Base-by-base conservation (phyloP, 37 sponge, comb jelly and placozoan species). In the Aplysina aerophoba region DNA sequence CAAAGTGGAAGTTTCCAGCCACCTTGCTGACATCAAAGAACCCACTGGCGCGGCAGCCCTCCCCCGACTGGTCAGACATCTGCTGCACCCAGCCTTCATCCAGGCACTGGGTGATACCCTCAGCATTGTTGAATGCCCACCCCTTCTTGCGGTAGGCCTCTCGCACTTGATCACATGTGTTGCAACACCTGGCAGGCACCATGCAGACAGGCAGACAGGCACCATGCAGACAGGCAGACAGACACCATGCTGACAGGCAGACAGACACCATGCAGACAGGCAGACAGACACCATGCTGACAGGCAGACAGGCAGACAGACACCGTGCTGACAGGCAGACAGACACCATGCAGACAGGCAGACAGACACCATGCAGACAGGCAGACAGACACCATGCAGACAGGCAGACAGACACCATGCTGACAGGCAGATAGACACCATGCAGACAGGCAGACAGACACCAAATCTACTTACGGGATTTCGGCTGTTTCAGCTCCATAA, bases 1-100 rank as follows among this genome's bases (percentile, higher is more conserved):
- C 98, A 84, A 99, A 97, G 84, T 99, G 99, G 77, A 99, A 86
- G 77, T 99, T 99, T 17, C 99, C 99, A 20, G 99, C 96, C 33
- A 99, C 99, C 85, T 99, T 99, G 88, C 92, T 97, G 33, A 99
- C 97, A 65, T 96, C 91, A 5, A 99, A 59, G 83, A 57, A 87
- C 31, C 99, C 99, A 4, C 85, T 54, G 33, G 91, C 89, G 40
- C 77, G 84, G 81, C 99, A 99, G 22, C 96, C 96, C 68, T 98
- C 98, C 40, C 97, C 91, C 20, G 89, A 59, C 89, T 97, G 96
- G 19, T 87, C 88, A 30, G 86, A 79, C n/a, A 95, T 36, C 81
- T 93, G 86, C 30, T 89, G 83, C 17, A 80, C 87, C 96, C 96
- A 93, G 25, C 99, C 99, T 57, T 99, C 99, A 21, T 89, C 41